Percentiles rank a stretch among this genome's conserved stretches.
Conservation (phyloP, 2,888 invertebrate species). For the Antitype chi region DNA sequence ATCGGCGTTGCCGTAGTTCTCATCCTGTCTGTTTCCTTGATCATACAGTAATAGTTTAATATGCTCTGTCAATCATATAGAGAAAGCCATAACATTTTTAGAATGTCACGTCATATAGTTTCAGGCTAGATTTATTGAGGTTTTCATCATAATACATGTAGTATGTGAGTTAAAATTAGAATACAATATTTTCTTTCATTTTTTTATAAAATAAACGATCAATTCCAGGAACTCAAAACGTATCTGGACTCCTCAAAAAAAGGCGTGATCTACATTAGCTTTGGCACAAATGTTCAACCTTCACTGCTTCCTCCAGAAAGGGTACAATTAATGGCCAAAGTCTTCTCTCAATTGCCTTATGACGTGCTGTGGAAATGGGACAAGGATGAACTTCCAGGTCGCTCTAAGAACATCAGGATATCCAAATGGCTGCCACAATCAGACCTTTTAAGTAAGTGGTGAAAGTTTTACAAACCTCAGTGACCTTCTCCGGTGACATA, state of each 20-base stretch:
- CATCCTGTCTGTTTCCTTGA: neutral
- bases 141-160: neutral
- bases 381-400: slow-evolving; percentile 74
- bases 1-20: neutral
- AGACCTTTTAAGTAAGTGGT: slow-evolving; percentile 55
- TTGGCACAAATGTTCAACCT: slow-evolving; percentile 81
- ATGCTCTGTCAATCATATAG: neutral
- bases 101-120: neutral
- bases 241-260: slow-evolving; percentile 79
- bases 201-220: neutral
- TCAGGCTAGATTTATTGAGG: neutral
- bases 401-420: slow-evolving; percentile 80
- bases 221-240: slow-evolving; percentile 74
- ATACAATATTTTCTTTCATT: neutral
- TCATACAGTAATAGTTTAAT: neutral
- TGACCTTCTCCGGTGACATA: neutral
- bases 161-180: too few species aligned
- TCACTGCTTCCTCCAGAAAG: slow-evolving; percentile 74
- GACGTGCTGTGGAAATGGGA: slow-evolving; percentile 86
- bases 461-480: neutral
- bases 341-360: slow-evolving; percentile 82
- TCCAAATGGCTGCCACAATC: slow-evolving; percentile 86
- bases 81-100: neutral
- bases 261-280: slow-evolving; percentile 85
- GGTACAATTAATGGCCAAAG: slow-evolving; percentile 73